These are phyloP conservation scores for Drosophila imparisetae DNA, from an alignment of 2,888 invertebrate species.

Conservation along the genomic window DNA sequence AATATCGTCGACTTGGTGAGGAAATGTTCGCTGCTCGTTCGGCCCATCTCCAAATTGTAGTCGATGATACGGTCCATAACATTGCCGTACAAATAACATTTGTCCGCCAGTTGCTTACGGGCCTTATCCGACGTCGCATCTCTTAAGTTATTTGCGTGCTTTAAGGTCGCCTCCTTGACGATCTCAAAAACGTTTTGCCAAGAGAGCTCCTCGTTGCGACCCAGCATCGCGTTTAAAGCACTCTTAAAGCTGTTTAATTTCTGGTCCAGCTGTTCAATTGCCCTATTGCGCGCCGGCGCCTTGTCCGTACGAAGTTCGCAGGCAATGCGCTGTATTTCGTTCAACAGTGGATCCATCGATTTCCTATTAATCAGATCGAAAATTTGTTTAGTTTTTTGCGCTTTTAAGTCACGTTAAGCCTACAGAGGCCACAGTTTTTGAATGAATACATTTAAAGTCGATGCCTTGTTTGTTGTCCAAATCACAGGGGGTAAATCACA, in stretches of 20 bases:
- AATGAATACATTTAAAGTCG: not conserved
- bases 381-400: not conserved
- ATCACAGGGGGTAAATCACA: slow-evolving; percentile 5
- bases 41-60: slow-evolving; percentile 77
- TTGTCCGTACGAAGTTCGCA: slow-evolving; percentile 77
- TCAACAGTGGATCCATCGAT: slow-evolving; percentile 50
- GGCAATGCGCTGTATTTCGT: slow-evolving; percentile 65
- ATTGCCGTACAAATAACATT: slow-evolving; percentile 74
- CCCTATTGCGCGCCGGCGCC: slow-evolving; percentile 70
- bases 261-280: slow-evolving; percentile 75
- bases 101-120: slow-evolving; percentile 71
- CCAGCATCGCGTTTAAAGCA: slow-evolving; percentile 61
- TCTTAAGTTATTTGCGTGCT: slow-evolving; percentile 73
- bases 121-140: slow-evolving; percentile 68
- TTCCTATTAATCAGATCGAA: not conserved
- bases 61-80: slow-evolving; percentile 79
- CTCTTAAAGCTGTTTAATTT: slow-evolving; percentile 67
- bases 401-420: not conserved
- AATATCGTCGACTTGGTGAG: slow-evolving; percentile 69
- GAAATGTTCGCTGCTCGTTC: slow-evolving; percentile 52
- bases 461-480: not conserved
- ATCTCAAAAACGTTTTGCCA: slow-evolving; percentile 74
- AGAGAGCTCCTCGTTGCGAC: slow-evolving; percentile 46
- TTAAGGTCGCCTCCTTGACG: slow-evolving; percentile 69
- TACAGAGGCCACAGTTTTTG: not conserved